Evolutionary conservation across 2,113 vertebrate species (phyloP), one percentile per base, ranked within the genome.

Genomic region (Ranitomeya variabilis): DNA sequence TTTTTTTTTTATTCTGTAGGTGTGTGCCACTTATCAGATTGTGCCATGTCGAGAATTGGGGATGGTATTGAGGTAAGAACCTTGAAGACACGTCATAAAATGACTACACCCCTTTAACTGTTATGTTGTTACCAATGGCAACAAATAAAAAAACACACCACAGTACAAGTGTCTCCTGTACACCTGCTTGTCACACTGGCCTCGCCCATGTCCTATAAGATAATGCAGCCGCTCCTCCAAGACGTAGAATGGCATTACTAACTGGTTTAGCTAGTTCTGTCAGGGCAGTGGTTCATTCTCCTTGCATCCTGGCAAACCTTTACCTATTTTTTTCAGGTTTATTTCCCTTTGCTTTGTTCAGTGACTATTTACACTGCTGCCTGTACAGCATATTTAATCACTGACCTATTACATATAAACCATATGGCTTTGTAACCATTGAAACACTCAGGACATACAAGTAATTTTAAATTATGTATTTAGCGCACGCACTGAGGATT

Each of bases 31-130:
- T 1, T 97, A 97, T 0, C 92, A 97, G 89, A 94, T 93, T 0
- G 96, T 95, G 66, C 97, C 96, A 0, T 96, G 95, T 87, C 90
- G 83, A 54, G 93, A 92, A 2, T 88, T 96, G 6, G 95, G 95
- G 4, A 90, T 96, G 90, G 95, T 94, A 79, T 89, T 96, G 80
- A 95, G 95, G 95, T 96, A 91, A 91, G 95, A 2, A 31, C 67
- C 14, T 67, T 71, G 64, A 67, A 13, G 8, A 67, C 21, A 9
- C 4, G 62, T 23, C 6, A 1, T 10, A 67, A 10, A 3, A 10
- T 23, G 21, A 71, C n/a, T 14, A 13, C 67, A 13, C 67, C 67
- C 67, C 7, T 71, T 11, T n/a, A 13, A 57, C 55, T 26, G 6
- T 13, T 26, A 4, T 26, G 12, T 31, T 71, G 67, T 67, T 23